phyloP scores from a whole-genome alignment of 2,113 vertebrate species.

The Meleagris gallopavo region DNA sequence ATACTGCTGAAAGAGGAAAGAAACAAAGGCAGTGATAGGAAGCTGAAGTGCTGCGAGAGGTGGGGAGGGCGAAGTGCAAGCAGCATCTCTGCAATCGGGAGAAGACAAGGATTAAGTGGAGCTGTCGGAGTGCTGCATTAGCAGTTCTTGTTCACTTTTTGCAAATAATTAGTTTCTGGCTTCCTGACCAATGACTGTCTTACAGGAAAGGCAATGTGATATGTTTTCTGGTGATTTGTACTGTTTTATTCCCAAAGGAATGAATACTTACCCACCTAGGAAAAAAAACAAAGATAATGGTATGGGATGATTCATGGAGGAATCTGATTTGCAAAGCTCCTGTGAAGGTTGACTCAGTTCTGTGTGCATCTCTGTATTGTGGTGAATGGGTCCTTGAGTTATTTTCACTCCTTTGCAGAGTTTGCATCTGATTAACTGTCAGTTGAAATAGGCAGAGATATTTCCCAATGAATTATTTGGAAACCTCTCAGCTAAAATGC shows the following conservation, averaged over 20 bases:
- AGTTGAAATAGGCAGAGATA: neutral
- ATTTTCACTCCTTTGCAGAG: neutral
- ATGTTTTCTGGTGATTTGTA: slow-evolving; percentile 14
- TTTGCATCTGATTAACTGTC: neutral
- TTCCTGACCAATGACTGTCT: neutral
- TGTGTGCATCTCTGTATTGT: neutral
- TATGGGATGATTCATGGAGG: neutral
- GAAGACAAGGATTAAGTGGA: neutral
- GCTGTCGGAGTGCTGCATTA: neutral
- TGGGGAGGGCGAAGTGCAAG: neutral
- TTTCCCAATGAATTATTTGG: neutral
- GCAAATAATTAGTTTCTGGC: neutral
- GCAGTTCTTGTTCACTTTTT: slow-evolving; percentile 30
- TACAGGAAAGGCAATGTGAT: neutral
- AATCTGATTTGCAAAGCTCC: neutral
- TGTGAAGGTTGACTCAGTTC: neutral
- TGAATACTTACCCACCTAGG: neutral
- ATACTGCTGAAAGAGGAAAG: neutral
- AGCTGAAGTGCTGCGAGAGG: neutral
- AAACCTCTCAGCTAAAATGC: neutral
- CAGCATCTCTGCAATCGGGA: neutral
- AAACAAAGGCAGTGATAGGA: neutral
- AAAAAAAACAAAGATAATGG: neutral
- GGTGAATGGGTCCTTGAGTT: neutral
- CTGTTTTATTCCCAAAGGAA: neutral